Evolutionary conservation across 2,888 invertebrate genomes (phyloP), one percentile per base, ranked within the genome.

Genomic region (Panzeria rudis): DNA sequence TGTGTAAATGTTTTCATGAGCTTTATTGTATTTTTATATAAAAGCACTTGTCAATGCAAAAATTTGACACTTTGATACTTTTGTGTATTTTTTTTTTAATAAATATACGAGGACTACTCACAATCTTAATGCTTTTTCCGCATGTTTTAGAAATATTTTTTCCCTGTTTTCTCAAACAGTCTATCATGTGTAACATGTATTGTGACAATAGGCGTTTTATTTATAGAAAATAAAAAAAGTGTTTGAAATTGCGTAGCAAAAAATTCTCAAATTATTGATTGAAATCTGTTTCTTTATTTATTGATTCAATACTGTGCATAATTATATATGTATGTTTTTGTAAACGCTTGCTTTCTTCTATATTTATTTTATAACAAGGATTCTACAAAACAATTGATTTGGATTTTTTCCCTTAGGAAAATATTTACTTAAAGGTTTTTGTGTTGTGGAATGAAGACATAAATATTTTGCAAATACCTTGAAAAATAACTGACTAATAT

Each of bases 11-110:
- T 47, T 77, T 62, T 62, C 35, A 32, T 35, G 11, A 29, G 15
- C 56, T 25, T 76, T n/a, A 68, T 59, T 66, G 25, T 50, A 8
- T 13, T 54, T n/a, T 32, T 25, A n/a, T 44, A 25, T 52, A 62
- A 15, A 80, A 59, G 52, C 71, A 84, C 84, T 76, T 84, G 79
- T 80, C 75, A 84, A 71, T 61, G 52, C 41, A 23, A 71, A 64
- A 80, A 71, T 66, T 76, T 80, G 75, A 84, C 79, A 80, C 79
- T 84, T 80, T 72, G 41, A 64, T 50, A 64, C 2, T 66, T 17
- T 41, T 71, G 38, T 72, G 38, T 23, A 41, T 38, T 5, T 38
- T 13, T 62, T 64, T 47, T 64, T 54, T 54, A 62, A 50, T 78
- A 50, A 61, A 61, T 44, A 54, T 7, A 54, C 54, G 1, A 20